Base-by-base conservation (phyloP, 2,888 invertebrate genomes). In the Drosophila rubida region DNA sequence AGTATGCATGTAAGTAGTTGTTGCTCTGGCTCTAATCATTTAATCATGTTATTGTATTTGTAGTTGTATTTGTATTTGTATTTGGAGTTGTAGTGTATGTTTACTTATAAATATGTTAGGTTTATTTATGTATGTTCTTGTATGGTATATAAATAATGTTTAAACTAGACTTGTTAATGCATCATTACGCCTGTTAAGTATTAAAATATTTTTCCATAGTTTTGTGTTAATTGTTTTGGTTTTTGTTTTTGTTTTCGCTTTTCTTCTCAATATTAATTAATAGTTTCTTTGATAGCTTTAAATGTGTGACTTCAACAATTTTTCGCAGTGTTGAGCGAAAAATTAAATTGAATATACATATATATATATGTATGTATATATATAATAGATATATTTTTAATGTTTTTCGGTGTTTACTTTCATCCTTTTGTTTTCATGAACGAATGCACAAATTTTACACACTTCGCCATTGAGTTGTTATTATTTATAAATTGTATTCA, bases 401-500 rank as follows among this genome's bases (percentile, higher is more conserved):
- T 87, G 76, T 89, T 85, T 89, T 87, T 89, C 86, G 89, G 89
- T 90, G 87, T 90, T 88, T 90, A 85, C 90, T 90, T 89, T 90
- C 89, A 90, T 90, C 90, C 90, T 89, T 88, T 89, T 80, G 78
- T 88, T 87, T 81, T 87, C 75, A 87, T 87, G 84, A 88, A 82
- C 84, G 84, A 88, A 85, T 85, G 85, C 87, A 84, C 85, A 81
- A 75, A 69, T 87, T 85, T 85, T 87, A 88, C 88, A 88, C 80
- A 87, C 88, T 84, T 84, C 84, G 84, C 66, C 84, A 81, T 88
- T 72, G 69, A 64, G 57, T 76, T 88, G 72, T 78, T 67, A 84
- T 89, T 85, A 85, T 89, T 89, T 75, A 89, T 88, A 75, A 87
- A 80, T 82, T 88, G 75, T 82, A 71, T 84, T 88, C 78, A 88